Evolutionary conservation across 1,140 invertebrate genomes (phyloP).

Genomic region (Paraescarpia echinospica): DNA sequence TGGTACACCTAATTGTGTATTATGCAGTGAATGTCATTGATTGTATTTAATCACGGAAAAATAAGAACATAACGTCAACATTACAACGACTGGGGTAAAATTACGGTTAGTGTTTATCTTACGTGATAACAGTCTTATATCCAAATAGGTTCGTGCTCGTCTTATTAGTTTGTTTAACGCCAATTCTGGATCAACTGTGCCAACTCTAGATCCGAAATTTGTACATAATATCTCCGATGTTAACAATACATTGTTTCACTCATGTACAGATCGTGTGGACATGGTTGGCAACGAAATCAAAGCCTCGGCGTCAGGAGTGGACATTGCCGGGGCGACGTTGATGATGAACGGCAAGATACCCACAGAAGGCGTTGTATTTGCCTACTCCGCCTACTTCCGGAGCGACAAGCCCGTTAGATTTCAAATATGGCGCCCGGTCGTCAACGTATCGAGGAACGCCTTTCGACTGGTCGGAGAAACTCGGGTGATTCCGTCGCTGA

Average conservation of each 20-base stretch:
- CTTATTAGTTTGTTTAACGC: too few relatives aligned
- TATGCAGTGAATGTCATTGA: too few relatives aligned
- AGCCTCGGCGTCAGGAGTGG: slow-evolving; percentile 16
- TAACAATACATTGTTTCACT: neutral
- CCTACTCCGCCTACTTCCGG: slow-evolving; percentile 20
- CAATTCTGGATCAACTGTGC: too few relatives aligned
- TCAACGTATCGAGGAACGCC: neutral
- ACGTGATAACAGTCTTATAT: too few relatives aligned
- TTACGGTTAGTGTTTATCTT: too few relatives aligned
- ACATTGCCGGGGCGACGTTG: slow-evolving; percentile 6
- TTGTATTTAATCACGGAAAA: too few relatives aligned
- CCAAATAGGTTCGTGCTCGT: too few relatives aligned
- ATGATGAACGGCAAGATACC: slow-evolving; percentile 3
- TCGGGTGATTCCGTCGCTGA: neutral
- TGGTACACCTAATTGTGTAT: too few relatives aligned
- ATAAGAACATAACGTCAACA: too few relatives aligned
- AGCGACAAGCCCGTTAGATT: slow-evolving; percentile 3
- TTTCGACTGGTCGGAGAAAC: neutral
- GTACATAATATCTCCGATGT: too few relatives aligned
- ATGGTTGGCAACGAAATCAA: slow-evolving; percentile 14
- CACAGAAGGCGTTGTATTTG: slow-evolving; percentile 19
- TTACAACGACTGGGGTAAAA: too few relatives aligned
- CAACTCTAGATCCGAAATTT: too few relatives aligned
- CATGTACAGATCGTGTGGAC: neutral
- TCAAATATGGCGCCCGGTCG: slow-evolving; percentile 21